Base-by-base conservation (phyloP, 2,888 invertebrate species). In the Ommatoiulus sabulosus region DNA sequence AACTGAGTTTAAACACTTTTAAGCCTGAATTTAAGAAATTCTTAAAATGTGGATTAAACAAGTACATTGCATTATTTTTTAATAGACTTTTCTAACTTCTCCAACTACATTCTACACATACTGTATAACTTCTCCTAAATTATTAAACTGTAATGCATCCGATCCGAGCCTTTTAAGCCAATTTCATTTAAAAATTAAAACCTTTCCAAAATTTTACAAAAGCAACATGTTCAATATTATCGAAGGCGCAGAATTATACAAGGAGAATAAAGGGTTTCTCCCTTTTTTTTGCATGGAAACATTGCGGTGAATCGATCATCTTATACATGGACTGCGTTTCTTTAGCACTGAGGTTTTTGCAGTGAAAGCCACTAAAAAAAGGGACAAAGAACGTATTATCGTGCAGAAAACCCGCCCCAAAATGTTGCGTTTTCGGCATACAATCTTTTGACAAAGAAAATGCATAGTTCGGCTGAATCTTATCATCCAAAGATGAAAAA, bases 221-320 rank as follows among this genome's bases (percentile, higher is more conserved):
- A 24, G 72, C 35, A 80, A 80, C 15, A 43, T 12, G 35, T 8
- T 35, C 35, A 12, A 80, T 80, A 80, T 80, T 80, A 35, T 4
- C 80, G 35, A 80, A 20, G 15, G 80, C 35, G 7, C 24, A 80
- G 17, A 80, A 35, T 0, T 2, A 24, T 80, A 35, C 80, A 35
- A 80, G 4, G 80, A 80, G 80, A 80, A 80, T 43, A 80, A 80
- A 35, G 80, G 80, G 80, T 80, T 80, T 35, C 35, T 43, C 4
- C 80, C 24, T 80, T 80, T 72, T 80, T 80, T 63, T n/a, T 24
- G n/a, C 35, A 80, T 43, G 80, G 3, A 80, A 35, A 24, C 35
- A 15, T 80, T 12, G 80, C 35, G 35, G 80, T 80, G 80, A 80
- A 80, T 80, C 80, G 80, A 80, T 80, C 80, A 80, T 80, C 80